A percentile compares a stretch with the other conserved stretches of the same genome.
Evolutionary conservation across 92 coral and sea anemone genomes (phyloP).

Genomic region (Porites rus): DNA sequence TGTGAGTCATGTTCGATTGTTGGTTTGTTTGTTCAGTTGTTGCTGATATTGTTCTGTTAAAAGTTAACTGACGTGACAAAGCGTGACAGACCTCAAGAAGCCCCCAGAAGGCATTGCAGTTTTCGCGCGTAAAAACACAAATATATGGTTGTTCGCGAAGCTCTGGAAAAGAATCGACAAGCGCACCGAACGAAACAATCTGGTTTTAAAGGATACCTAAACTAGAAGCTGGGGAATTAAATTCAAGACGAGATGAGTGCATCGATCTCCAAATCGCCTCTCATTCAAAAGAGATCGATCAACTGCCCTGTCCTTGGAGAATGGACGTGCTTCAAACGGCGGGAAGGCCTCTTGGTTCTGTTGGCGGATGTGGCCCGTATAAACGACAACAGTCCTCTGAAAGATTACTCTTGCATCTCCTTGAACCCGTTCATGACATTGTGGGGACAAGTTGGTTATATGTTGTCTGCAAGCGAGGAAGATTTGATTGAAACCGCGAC

Average conservation of each 20-base stretch:
- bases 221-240: neutral
- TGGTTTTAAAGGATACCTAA: neutral
- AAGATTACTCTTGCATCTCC: slow-evolving; percentile 17
- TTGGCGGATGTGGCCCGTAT: slow-evolving; percentile 17
- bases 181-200: neutral
- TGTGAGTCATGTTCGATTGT: too few relatives aligned
- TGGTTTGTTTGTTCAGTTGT: too few relatives aligned
- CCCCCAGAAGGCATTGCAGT: neutral
- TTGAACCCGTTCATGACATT: slow-evolving; percentile 25
- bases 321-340: slow-evolving; percentile 32
- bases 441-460: slow-evolving; percentile 26
- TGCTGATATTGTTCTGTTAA: neutral
- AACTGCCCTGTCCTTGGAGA: slow-evolving; percentile 11
- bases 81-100: neutral
- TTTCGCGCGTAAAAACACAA: slow-evolving; percentile 18
- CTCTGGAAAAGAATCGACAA: neutral
- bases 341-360: slow-evolving; percentile 28
- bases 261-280: slow-evolving; percentile 25
- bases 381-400: slow-evolving; percentile 12
- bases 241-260: slow-evolving; percentile 4
- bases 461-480: slow-evolving; percentile 11
- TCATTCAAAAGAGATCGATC: slow-evolving; percentile 5
- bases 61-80: neutral
- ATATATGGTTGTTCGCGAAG: neutral
- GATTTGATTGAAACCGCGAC: neutral